phyloP scores from a whole-genome alignment of 2,797 vertebrate genomes.

The Enteromius radiatus region DNA sequence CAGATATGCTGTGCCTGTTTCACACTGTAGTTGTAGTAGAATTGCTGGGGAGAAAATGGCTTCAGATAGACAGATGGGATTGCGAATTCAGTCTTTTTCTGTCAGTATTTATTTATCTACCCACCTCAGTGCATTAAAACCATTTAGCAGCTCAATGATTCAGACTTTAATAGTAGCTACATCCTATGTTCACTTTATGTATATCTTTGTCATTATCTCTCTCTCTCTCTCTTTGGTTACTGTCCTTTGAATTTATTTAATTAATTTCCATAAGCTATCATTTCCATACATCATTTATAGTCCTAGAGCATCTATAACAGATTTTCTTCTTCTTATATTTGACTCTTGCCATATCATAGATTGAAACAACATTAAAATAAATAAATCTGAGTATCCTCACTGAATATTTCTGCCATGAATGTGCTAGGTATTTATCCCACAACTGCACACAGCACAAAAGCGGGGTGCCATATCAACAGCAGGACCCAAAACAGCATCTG shows the following conservation, averaged over 20 bases:
- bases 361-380: constrained; percentile 25
- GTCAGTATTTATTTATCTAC: not conserved
- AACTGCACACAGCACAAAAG: not conserved
- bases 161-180: not conserved
- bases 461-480: not conserved
- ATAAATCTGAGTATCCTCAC: not conserved
- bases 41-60: not conserved
- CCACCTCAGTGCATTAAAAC: not conserved
- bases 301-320: not conserved
- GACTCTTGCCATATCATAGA: not conserved
- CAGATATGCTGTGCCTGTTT: not conserved
- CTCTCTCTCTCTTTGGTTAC: too few relatives aligned
- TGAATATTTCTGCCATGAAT: constrained; percentile 11
- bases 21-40: not conserved
- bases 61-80: not conserved
- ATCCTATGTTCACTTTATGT: not conserved
- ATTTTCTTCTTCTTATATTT: constrained; percentile 15
- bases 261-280: too few relatives aligned
- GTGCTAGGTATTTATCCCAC: not conserved
- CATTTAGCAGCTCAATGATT: not conserved
- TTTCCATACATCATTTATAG: too few relatives aligned
- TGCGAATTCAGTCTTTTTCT: not conserved
- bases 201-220: too few relatives aligned
- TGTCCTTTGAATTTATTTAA: too few relatives aligned
- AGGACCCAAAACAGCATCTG: constrained; percentile 7